These are phyloP conservation scores for Crypturellus undulatus DNA, from an alignment of 2,113 vertebrate genomes.

Conservation along the genomic window DNA sequence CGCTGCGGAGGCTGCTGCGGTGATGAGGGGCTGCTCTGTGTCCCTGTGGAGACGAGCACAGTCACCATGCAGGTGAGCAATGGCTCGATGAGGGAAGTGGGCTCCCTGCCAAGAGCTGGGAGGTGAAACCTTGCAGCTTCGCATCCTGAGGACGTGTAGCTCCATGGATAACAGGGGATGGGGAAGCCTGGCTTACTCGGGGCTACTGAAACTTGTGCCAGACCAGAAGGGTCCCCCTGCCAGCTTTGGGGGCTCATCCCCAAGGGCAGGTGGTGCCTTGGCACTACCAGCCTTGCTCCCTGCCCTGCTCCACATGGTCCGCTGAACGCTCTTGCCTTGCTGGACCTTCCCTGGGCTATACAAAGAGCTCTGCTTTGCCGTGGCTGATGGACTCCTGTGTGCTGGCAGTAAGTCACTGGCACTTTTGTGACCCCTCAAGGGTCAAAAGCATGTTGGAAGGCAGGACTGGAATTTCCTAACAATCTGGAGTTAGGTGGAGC, in stretches of 20 bases:
- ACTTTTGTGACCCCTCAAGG: background rate
- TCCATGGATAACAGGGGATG: background rate
- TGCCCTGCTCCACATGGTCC: background rate
- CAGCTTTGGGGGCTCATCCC: background rate
- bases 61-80: slow-evolving; percentile 90
- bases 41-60: slow-evolving; percentile 82
- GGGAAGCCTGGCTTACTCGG: background rate
- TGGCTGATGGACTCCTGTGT: background rate
- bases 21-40: slow-evolving; percentile 89
- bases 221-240: background rate
- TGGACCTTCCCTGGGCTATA: background rate
- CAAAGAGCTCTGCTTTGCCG: background rate
- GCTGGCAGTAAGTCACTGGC: background rate
- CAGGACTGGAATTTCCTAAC: background rate
- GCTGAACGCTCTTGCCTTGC: background rate
- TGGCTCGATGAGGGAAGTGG: background rate
- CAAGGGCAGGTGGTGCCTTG: background rate
- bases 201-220: background rate
- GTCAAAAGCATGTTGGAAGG: background rate
- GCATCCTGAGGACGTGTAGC: fast-evolving
- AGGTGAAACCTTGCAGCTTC: background rate
- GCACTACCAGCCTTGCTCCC: background rate
- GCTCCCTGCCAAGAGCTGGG: fast-evolving
- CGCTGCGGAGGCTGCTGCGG: slow-evolving; percentile 94
- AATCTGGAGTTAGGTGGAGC: background rate